Percentiles rank a stretch among this genome's conserved stretches.
Evolutionary conservation across 1,140 invertebrate genomes (phyloP).

Genomic region (Chlorops oryzae): DNA sequence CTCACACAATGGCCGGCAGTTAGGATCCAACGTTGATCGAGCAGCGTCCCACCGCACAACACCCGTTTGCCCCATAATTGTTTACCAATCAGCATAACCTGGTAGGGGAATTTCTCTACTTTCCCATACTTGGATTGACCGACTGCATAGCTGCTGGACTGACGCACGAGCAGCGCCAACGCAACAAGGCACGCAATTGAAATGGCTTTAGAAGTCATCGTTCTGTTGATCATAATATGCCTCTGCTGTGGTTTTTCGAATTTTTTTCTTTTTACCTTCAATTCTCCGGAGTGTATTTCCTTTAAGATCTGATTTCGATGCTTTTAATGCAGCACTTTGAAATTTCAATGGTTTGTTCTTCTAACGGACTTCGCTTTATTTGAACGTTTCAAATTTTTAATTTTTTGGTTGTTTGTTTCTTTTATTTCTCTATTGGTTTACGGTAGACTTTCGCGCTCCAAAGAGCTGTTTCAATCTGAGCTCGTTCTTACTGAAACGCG

Average conservation of each 20-base stretch:
- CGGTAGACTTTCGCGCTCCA: conserved; percentile 28
- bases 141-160: conserved; percentile 25
- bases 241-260: not conserved
- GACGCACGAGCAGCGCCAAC: conserved; percentile 9
- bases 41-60: conserved; percentile 68
- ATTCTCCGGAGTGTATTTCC: no score
- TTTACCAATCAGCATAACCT: conserved; percentile 46
- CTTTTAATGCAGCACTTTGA: not conserved
- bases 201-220: conserved; percentile 16
- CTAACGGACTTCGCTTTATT: not conserved
- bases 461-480: conserved; percentile 41
- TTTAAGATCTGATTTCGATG: not conserved
- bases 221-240: not conserved
- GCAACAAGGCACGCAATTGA: conserved; percentile 13
- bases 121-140: conserved; percentile 39
- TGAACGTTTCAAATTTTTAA: conserved; percentile 1
- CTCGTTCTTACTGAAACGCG: conserved; percentile 40
- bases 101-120: conserved; percentile 45
- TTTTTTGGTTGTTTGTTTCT: conserved; percentile 1
- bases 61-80: conserved; percentile 43
- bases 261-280: not conserved
- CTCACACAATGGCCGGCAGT: conserved; percentile 76
- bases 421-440: not conserved
- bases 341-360: not conserved
- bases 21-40: conserved; percentile 63